Percentiles rank a stretch among this genome's conserved stretches.
Conservation (phyloP, 1,140 invertebrate genomes). For the Drosophila melanogaster region Release_6_plus_ISO1_MT NC_004354.4:19615501-19616000, state of each 20-base stretch:
- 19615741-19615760: neutral
- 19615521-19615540: slow-evolving; percentile 19
- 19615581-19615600: slow-evolving; percentile 31
- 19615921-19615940: too few species aligned
- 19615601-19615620: neutral
- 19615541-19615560: slow-evolving; percentile 38
- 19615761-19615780: neutral
- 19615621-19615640: neutral
- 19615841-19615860: too few species aligned
- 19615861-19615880: too few species aligned
- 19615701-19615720: neutral
- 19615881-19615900: too few species aligned
- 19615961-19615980: too few species aligned
- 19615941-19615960: too few species aligned
- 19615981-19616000: too few species aligned
- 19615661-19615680: neutral
- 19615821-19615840: too few species aligned
- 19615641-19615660: too few species aligned
- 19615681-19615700: neutral
- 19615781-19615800: neutral
- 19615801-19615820: neutral
- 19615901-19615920: too few species aligned
- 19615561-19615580: slow-evolving; percentile 67
- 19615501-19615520: slow-evolving; percentile 11
- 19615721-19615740: neutral